Base-by-base conservation (phyloP, 2,888 invertebrate genomes). In the Myopa testacea region DNA sequence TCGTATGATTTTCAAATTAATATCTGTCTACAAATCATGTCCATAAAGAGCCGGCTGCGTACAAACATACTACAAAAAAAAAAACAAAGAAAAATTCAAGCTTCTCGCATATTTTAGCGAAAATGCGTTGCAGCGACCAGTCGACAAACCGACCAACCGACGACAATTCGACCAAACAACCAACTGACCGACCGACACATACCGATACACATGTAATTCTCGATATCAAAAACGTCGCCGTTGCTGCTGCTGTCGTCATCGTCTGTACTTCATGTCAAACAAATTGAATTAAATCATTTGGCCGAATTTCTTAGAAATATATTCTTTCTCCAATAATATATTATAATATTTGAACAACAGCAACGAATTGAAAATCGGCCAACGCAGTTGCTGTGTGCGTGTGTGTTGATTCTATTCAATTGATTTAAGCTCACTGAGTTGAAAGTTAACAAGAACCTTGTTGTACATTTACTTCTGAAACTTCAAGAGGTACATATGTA, bases 261-360 rank as follows among this genome's bases (percentile, higher is more conserved):
- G 65, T 74, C 52, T 74, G 74, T 10, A 52, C 34, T 50, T 50
- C 65, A 63, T 52, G 52, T 74, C 63, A 65, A 74, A 37, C 52
- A 74, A 74, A 74, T 74, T 74, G 5, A 69, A 69, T 45, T 69
- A 19, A 71, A 38, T 5, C 40, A 19, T 58, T 62, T 52, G 60
- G 60, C 71, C 37, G 38, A 60, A 60, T 71, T 71, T 58, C 71
- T 58, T 38, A 55, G 71, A 38, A 60, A 37, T 60, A 40, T 5
- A 71, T 40, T 19, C 6, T 58, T 38, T 71, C 3, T 6, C 40
- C 40, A 40, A 68, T 45, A 14, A 63, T 14, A 34, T 63, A 7
- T 0, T 45, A 8, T 45, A 45, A 62, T 26, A 10, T 62, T 62
- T 62, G 34, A 4, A 26, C 26, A 26, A 0, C 5, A 19, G 68